phyloP scores from a whole-genome alignment of 2,797 vertebrate species.

The Cynopterus sphinx region DNA sequence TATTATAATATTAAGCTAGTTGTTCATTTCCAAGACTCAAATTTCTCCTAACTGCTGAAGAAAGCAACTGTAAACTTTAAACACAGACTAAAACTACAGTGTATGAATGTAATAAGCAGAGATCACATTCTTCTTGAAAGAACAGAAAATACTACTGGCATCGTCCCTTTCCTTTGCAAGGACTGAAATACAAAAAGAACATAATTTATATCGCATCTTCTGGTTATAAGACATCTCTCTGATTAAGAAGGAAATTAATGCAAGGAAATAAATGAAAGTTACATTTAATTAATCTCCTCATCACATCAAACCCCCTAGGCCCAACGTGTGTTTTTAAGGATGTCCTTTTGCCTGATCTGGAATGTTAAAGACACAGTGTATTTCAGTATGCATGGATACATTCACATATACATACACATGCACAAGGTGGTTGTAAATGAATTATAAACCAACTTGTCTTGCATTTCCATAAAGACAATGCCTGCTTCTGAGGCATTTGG shows the following conservation, averaged over 20 bases:
- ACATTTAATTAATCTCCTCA: not conserved
- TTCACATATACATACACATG: not conserved
- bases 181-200: not conserved
- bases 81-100: not conserved
- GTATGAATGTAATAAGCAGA: not conserved
- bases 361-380: not conserved
- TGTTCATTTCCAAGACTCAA: not conserved
- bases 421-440: slow-evolving; percentile 32
- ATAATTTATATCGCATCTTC: not conserved
- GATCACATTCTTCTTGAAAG: not conserved
- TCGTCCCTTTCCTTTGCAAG: not conserved
- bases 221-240: not conserved
- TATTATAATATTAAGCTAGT: not conserved
- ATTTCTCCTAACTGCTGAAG: slow-evolving; percentile 13
- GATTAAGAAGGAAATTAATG: not conserved
- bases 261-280: not conserved
- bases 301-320: not conserved
- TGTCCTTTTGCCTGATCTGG: not conserved
- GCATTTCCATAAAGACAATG: not conserved
- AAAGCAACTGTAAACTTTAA: slow-evolving; percentile 1
- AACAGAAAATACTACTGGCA: not conserved
- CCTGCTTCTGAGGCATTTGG: not conserved
- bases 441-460: slow-evolving; percentile 20
- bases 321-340: not conserved
- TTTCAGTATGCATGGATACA: not conserved